Evolutionary conservation across 2,888 invertebrate genomes (phyloP), one percentile per base, ranked within the genome.

Genomic region (Oscheius onirici): DNA sequence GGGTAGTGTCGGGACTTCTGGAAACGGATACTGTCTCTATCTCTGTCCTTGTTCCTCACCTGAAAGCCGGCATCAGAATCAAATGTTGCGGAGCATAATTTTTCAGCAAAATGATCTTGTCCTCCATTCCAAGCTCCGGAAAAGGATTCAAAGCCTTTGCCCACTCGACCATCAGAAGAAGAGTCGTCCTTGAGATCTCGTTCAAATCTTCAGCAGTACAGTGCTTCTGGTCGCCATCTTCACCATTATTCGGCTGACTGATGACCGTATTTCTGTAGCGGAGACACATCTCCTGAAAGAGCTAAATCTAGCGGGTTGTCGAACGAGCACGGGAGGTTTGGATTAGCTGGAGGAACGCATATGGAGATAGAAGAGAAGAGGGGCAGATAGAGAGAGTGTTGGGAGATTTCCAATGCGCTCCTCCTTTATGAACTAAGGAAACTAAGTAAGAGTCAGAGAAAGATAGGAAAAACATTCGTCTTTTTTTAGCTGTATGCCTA

Each of bases 71-170:
- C 86, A 86, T 86, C 63, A 86, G 78, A 69, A 86, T 86, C 51
- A 86, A 76, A 58, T 86, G 86, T 71, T 86, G 86, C 20, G 86
- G 86, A 0, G 86, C 86, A 71, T 86, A 86, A 74, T 86, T 86
- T 73, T 86, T 85, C 60, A 86, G 72, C n/a, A 85, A 72, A 61
- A 85, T 85, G 63, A 85, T 84, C 71, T 81, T 79, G 65, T 80
- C 82, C 34, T 86, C 86, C 83, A 87, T 86, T 57, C 69, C 57
- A 17, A 86, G 72, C 43, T 82, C 83, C 24, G 86, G 82, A 75
- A 86, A 86, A n/a, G 86, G 86, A 11, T 74, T 46, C 34, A 83
- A 71, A 10, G 82, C 80, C 68, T 86, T 86, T 8, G 86, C 86
- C 86, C 86, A 87, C 68, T 86, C 86, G 2, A 87, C 86, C 86